Percentiles rank a stretch among this genome's conserved stretches.
These are phyloP conservation scores for Xiphorhynchus erythropygius DNA, from an alignment of 2,797 vertebrate species.

Conservation along the genomic window DNA sequence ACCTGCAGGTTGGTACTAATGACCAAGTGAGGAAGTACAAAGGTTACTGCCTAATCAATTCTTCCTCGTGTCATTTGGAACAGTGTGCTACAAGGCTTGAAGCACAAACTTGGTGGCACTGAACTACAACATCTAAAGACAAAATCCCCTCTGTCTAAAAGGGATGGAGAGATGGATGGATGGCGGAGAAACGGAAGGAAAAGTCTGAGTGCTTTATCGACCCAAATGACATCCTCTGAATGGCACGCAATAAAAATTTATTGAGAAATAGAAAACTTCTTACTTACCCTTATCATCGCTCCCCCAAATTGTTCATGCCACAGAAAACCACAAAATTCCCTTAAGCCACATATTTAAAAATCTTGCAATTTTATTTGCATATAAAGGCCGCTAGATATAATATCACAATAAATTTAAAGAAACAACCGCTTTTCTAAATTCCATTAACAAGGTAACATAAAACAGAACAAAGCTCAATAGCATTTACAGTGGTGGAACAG, in stretches of 20 bases:
- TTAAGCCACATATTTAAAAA: conserved; percentile 86
- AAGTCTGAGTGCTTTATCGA: neutral
- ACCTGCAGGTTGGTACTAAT: neutral
- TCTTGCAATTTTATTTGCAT: conserved; percentile 99
- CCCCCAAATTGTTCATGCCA: neutral
- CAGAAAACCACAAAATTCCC: conserved; percentile 12
- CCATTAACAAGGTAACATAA: conserved; percentile 90
- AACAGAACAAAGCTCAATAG: conserved; percentile 85
- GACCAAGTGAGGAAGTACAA: neutral
- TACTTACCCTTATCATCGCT: neutral
- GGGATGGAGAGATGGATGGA: neutral
- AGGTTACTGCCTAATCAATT: neutral
- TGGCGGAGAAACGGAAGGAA: neutral
- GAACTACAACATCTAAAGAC: neutral
- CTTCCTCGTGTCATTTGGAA: neutral
- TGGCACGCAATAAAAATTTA: conserved; percentile 12
- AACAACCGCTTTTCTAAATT: conserved; percentile 90
- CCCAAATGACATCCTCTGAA: neutral
- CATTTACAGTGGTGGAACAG: conserved; percentile 92
- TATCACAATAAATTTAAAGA: conserved; percentile 97
- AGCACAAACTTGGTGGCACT: neutral
- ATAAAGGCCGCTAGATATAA: conserved; percentile 99
- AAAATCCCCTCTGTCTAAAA: neutral
- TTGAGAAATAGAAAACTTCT: conserved; percentile 36
- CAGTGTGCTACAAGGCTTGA: neutral